phyloP scores from a whole-genome alignment of 2,888 invertebrate species.

The Leptopilina myrica region DNA sequence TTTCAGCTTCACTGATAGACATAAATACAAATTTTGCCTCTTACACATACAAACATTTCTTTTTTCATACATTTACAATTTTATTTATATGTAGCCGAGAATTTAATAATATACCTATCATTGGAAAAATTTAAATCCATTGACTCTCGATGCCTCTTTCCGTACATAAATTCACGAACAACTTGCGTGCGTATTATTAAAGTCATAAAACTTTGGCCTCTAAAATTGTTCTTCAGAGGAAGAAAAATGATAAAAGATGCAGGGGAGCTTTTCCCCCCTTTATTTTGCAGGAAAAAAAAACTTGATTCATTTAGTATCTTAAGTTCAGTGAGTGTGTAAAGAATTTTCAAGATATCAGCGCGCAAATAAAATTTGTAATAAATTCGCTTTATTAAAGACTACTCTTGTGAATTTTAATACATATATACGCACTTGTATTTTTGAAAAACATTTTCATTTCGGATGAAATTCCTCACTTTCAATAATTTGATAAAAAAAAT shows the following conservation, averaged over 20 bases:
- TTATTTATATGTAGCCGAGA: not conserved
- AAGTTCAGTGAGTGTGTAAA: not conserved
- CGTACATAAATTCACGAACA: not conserved
- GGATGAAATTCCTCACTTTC: too few species aligned
- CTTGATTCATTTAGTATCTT: conserved; percentile 11
- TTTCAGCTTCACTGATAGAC: conserved; percentile 52
- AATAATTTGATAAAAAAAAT: too few species aligned
- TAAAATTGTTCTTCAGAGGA: not conserved
- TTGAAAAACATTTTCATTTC: too few species aligned
- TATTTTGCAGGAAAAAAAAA: too few species aligned
- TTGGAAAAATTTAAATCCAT: not conserved
- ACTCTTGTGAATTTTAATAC: too few species aligned
- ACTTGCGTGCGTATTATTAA: too few species aligned
- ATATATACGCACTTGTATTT: too few species aligned
- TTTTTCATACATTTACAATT: not conserved
- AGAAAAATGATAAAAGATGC: too few species aligned
- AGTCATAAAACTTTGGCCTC: not conserved
- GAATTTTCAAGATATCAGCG: too few species aligned
- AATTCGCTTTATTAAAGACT: too few species aligned
- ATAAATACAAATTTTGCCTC: not conserved
- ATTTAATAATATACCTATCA: not conserved
- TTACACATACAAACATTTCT: not conserved
- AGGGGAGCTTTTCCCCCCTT: not conserved
- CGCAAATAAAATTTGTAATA: too few species aligned
- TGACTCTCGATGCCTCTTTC: too few species aligned